Evolutionary conservation across 2,113 vertebrate species (phyloP), one percentile per base, ranked within the genome.

Genomic region (Clarias macrocephalus): DNA sequence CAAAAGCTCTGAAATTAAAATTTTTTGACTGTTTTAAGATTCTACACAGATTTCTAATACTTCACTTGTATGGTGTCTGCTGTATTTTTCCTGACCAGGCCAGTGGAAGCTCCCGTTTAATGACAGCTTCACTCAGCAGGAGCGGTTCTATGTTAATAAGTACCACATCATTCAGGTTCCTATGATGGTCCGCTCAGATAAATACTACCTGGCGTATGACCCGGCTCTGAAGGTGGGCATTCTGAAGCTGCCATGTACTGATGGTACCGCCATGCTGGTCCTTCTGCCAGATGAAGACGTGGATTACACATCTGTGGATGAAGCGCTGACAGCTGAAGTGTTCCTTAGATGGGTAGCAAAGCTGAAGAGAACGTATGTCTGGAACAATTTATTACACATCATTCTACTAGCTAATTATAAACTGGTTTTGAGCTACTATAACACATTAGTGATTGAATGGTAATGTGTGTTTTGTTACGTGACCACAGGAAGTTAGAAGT

Each of bases 161-260:
- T 97, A 97, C 86, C 95, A 92, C 15, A 93, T 93, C 0, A 93
- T 95, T 15, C 94, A 95, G 90, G 96, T 96, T 83, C 96, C 97
- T 60, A 98, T 97, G 97, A 99, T 99, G 97, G 95, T 95, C 91
- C 92, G 92, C 57, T 91, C 92, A 0, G 96, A 94, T 28, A 94
- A 94, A 90, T 94, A 95, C 89, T 94, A 95, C 88, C 93, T 95
- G 91, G 96, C 95, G 0, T 96, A 96, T n/a, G 98, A 98, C 87
- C 88, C 91, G 23, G 86, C 86, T 0, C 91, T 97, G 16, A 95
- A 91, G n/a, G 95, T 94, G 28, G 96, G 95, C 0, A 92, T 98
- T 52, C 83, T 99, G 88, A 96, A 95, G 89, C 93, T 99, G 88
- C 96, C 96, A 0, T 97, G 97, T 91, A 90, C 68, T 37, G 96